Evolutionary conservation across 2,113 vertebrate genomes (phyloP).

Genomic region (Podarcis muralis): DNA sequence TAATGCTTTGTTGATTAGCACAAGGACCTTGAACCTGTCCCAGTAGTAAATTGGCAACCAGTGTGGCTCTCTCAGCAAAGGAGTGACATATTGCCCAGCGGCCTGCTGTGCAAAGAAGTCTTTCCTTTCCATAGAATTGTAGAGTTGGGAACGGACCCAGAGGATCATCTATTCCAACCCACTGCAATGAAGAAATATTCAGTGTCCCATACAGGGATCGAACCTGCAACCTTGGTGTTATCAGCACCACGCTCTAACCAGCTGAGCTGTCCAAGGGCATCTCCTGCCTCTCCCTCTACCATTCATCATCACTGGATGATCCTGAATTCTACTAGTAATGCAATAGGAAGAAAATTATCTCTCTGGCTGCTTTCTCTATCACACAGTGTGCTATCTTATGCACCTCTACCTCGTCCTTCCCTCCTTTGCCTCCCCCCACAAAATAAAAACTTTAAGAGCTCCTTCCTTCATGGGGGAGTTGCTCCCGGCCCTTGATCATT

Average conservation of each 20-base stretch:
- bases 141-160: no score
- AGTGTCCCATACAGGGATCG: no score
- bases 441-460: neutral
- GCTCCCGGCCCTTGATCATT: neutral
- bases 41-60: no score
- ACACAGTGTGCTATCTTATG: neutral
- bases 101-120: neutral
- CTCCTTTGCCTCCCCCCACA: neutral
- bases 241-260: no score
- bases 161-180: no score
- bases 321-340: neutral
- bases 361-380: neutral
- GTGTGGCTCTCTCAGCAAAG: no score
- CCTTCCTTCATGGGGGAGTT: neutral
- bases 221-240: no score
- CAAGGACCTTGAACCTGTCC: no score
- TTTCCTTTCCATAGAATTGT: neutral
- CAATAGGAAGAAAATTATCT: neutral
- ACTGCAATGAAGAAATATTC: no score
- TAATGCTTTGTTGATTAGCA: no score
- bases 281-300: neutral
- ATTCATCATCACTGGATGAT: neutral
- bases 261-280: no score
- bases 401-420: neutral
- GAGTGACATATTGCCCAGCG: no score